Conservation (phyloP, 2,888 invertebrate species). For the Aleiodes alternator region DNA sequence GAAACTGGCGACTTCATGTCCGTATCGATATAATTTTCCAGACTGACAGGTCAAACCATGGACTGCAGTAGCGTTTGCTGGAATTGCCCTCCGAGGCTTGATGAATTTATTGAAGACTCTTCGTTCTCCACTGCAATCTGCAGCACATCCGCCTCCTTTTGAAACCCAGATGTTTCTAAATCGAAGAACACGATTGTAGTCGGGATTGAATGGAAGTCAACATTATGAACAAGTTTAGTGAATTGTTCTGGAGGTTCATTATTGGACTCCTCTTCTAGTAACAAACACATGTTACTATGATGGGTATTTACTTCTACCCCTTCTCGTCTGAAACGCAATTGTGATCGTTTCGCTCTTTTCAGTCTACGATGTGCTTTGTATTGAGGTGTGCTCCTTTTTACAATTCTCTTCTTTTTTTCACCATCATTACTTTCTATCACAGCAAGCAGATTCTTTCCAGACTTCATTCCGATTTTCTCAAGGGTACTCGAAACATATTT, state of each 20-base stretch:
- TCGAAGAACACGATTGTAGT: slow-evolving; percentile 51
- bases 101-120: slow-evolving; percentile 42
- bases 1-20: not conserved
- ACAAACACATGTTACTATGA: slow-evolving; percentile 38
- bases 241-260: slow-evolving; percentile 20
- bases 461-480: slow-evolving; percentile 30
- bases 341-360: slow-evolving; percentile 15
- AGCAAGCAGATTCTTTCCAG: slow-evolving; percentile 37
- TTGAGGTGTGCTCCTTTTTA: slow-evolving; percentile 6
- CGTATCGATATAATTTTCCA: not conserved
- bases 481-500: slow-evolving; percentile 41
- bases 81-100: slow-evolving; percentile 8
- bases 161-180: slow-evolving; percentile 47
- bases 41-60: not conserved
- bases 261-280: slow-evolving; percentile 7
- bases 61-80: not conserved
- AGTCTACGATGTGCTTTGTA: slow-evolving; percentile 38
- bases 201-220: slow-evolving; percentile 1
- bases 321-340: slow-evolving; percentile 41
- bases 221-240: not conserved
- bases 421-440: slow-evolving; percentile 21
- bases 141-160: slow-evolving; percentile 38
- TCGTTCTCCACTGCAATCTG: slow-evolving; percentile 43
- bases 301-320: slow-evolving; percentile 41
- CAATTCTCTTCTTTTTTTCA: not conserved